A percentile compares a stretch with the other conserved stretches of the same genome.
Evolutionary conservation across 2,888 invertebrate genomes (phyloP).

Genomic region (Physocephala rufipes): DNA sequence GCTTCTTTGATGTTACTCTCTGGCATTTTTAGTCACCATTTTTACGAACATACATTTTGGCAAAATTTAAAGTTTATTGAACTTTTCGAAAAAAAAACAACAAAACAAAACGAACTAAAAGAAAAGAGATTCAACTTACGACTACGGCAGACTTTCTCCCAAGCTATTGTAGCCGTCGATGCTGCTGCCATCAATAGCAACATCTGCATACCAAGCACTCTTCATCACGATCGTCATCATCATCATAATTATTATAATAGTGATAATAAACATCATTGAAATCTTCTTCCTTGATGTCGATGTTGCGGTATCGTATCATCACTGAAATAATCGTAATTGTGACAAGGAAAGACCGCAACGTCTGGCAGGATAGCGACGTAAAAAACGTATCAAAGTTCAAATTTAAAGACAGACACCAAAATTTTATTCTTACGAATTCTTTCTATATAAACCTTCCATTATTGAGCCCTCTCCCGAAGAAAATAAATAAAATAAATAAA

Average conservation of each 20-base stretch:
- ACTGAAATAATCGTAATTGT: not conserved
- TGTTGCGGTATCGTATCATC: too few relatives aligned
- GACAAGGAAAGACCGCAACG: too few relatives aligned
- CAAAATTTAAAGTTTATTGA: constrained; percentile 60
- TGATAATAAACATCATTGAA: too few relatives aligned
- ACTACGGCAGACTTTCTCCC: constrained; percentile 59
- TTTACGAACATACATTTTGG: constrained; percentile 47
- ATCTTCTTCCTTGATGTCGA: not conserved
- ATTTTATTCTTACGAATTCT: constrained; percentile 1
- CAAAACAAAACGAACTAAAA: too few relatives aligned
- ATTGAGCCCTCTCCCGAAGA: not conserved
- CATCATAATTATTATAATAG: not conserved
- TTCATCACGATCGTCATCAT: not conserved
- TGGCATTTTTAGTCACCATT: constrained; percentile 10
- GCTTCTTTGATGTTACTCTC: constrained; percentile 5
- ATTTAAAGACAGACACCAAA: not conserved
- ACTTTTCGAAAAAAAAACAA: constrained; percentile 51
- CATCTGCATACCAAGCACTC: not conserved
- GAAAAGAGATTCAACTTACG: constrained; percentile 40
- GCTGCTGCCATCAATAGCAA: not conserved
- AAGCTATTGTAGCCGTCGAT: constrained; percentile 45
- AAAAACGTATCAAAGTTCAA: constrained; percentile 9
- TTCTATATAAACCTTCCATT: not conserved
- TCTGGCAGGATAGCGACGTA: too few relatives aligned
- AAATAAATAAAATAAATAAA: not conserved